phyloP scores from a whole-genome alignment of 2,888 invertebrate species.

The Alcis repandata region DNA sequence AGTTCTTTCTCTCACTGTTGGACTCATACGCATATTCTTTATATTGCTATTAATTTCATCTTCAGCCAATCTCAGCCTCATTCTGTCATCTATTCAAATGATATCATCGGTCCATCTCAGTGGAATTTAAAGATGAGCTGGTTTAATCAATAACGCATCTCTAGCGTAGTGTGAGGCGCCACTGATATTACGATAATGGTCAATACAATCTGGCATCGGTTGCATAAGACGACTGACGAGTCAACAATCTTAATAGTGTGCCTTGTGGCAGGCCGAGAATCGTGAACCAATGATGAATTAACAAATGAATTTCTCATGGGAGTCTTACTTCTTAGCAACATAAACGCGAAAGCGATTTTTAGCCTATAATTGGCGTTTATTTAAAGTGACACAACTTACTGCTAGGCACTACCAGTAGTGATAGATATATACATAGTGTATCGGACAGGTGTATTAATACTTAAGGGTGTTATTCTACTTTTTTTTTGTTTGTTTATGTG shows the following conservation, averaged over 20 bases:
- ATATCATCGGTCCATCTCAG: conserved; percentile 25
- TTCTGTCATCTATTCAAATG: conserved; percentile 30
- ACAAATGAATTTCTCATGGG: not conserved
- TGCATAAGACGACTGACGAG: conserved; percentile 18
- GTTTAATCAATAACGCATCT: conserved; percentile 35
- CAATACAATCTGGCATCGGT: conserved; percentile 18
- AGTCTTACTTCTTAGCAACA: not conserved
- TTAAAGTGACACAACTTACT: too few relatives aligned
- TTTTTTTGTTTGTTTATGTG: too few relatives aligned
- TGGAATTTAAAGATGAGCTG: conserved; percentile 25
- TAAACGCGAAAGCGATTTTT: not conserved
- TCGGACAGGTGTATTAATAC: too few relatives aligned
- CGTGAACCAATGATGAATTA: not conserved
- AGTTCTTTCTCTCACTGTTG: conserved; percentile 11
- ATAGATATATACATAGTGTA: too few relatives aligned
- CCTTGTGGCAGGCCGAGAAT: not conserved
- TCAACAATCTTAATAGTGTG: conserved; percentile 2
- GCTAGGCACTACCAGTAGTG: too few relatives aligned
- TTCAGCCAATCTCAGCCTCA: conserved; percentile 23
- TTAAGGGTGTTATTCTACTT: too few relatives aligned
- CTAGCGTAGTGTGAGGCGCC: conserved; percentile 29
- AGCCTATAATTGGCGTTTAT: too few relatives aligned
- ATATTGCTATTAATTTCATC: conserved; percentile 24
- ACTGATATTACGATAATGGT: conserved; percentile 17
- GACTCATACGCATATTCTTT: conserved; percentile 9